These are phyloP conservation scores for Rhinella marina DNA, from an alignment of 2,797 vertebrate genomes.

Conservation along the genomic window DNA sequence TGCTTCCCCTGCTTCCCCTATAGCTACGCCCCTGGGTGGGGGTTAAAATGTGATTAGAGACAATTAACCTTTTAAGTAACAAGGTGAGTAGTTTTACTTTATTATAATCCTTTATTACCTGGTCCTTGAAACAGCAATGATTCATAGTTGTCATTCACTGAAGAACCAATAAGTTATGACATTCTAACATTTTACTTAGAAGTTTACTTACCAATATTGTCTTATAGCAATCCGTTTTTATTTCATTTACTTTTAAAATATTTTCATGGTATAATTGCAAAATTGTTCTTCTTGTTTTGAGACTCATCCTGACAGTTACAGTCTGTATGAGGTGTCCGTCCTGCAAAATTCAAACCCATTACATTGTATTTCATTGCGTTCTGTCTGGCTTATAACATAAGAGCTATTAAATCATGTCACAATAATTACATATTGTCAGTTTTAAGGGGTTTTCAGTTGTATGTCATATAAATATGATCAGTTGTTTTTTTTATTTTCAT, in stretches of 20 bases:
- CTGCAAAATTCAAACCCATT: constrained; percentile 25
- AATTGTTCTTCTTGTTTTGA: constrained; percentile 30
- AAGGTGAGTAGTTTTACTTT: background rate
- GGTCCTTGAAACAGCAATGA: background rate
- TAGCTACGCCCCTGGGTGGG: too few species aligned
- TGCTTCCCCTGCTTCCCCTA: too few species aligned
- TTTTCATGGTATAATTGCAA: constrained; percentile 33
- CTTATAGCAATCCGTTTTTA: constrained; percentile 10
- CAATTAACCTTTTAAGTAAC: too few species aligned
- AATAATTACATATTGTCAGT: too few species aligned
- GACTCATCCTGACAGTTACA: constrained; percentile 31
- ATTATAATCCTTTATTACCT: background rate
- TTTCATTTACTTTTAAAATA: constrained; percentile 20
- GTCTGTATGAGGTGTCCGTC: background rate
- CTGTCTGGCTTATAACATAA: too few species aligned
- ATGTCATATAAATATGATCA: too few species aligned
- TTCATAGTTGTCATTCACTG: background rate
- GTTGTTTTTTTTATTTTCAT: too few species aligned
- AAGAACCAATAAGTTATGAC: background rate
- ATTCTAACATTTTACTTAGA: background rate
- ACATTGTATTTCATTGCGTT: background rate
- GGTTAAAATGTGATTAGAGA: too few species aligned
- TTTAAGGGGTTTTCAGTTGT: too few species aligned
- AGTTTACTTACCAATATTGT: constrained; percentile 45
- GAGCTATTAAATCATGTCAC: too few species aligned